These are phyloP conservation scores for Lanius ludovicianus DNA, from an alignment of 2,113 vertebrate species.

Conservation along the genomic window DNA sequence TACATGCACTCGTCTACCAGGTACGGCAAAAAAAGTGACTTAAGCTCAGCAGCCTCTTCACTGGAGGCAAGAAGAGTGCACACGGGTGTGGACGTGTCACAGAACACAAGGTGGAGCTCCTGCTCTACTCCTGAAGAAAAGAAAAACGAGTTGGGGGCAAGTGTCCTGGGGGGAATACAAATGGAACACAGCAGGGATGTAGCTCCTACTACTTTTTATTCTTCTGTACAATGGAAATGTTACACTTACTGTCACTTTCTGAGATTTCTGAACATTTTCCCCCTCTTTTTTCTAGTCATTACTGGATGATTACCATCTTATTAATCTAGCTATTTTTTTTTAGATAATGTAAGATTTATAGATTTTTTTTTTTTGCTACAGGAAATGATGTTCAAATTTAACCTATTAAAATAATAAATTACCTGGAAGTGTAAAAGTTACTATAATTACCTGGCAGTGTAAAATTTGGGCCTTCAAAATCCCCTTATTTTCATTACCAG, in stretches of 20 bases:
- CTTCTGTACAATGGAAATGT: not conserved
- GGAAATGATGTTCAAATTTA: not conserved
- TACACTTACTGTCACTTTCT: not conserved
- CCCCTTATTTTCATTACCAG: not conserved
- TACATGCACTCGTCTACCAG: not conserved
- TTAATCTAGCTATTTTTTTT: not conserved
- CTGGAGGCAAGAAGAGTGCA: not conserved
- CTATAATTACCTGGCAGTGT: not conserved
- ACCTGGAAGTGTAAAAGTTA: not conserved
- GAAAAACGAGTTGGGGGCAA: fast-evolving
- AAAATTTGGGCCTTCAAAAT: not conserved
- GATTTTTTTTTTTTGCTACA: not conserved
- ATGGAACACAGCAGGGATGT: not conserved
- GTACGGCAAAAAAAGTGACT: not conserved
- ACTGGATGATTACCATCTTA: not conserved
- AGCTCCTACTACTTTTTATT: not conserved
- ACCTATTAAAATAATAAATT: not conserved
- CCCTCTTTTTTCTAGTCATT: not conserved
- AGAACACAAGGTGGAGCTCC: slow-evolving; percentile 37
- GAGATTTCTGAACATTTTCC: fast-evolving
- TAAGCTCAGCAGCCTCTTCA: not conserved
- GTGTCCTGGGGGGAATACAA: not conserved
- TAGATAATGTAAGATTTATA: not conserved
- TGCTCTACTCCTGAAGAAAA: not conserved
- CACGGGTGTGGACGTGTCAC: not conserved